Evolutionary conservation across 2,888 invertebrate genomes (phyloP), one percentile per base, ranked within the genome.

Genomic region (Hesperia comma): DNA sequence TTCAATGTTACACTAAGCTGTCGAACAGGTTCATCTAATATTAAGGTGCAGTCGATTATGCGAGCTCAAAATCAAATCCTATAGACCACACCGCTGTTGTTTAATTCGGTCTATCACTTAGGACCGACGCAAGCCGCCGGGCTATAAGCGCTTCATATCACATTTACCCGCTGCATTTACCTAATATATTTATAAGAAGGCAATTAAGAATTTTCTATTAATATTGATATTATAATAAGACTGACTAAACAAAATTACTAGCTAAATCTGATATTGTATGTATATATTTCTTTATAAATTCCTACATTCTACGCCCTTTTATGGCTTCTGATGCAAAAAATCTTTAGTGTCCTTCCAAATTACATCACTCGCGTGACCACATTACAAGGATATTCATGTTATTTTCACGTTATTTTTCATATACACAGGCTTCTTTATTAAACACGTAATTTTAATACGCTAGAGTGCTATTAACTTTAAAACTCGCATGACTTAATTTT

Each of bases 251-350:
- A 46, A 46, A 46, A 46, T 17, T 14, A 17, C 46, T 7, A 2
- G 17, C 14, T 12, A 49, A 49, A 12, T 4, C 19, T 19, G 8
- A 21, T 49, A n/a, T n/a, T n/a, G n/a, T n/a, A n/a, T n/a, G n/a
- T n/a, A n/a, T n/a, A 37, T 37, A 12, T 19, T 19, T 19, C 12
- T n/a, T 19, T 19, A 8, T 49, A 49, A 19, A 49, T 49, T 12
- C 49, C 17, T 12, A 54, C 71, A 68, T 73, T 68, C 74, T 74
- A 71, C 69, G 71, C 70, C 75, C 75, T 80, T 79, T 77, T 77
- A 76, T 68, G 66, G 75, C 75, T 77, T 76, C 74, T 79, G 74
- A 73, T 76, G 80, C 79, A 81, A 80, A 80, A 81, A 81, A 80
- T 78, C 75, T 75, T 80, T 74, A 76, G 77, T 77, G 79, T 78